These are phyloP conservation scores for Amphipoea oculea DNA, from an alignment of 2,888 invertebrate species.

Conservation along the genomic window DNA sequence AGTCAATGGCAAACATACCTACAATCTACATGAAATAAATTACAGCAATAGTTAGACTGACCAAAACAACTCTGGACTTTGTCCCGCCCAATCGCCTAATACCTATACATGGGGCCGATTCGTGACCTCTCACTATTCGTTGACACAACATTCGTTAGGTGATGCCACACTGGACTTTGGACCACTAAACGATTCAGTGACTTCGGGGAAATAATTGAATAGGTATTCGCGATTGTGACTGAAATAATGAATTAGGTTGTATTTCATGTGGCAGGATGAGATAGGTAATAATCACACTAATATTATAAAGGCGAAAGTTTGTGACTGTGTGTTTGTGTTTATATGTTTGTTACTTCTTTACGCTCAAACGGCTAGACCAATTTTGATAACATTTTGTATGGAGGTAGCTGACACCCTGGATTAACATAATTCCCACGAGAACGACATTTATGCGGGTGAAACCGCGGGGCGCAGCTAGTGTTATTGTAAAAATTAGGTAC, in stretches of 20 bases:
- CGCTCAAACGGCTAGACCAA: too few species aligned
- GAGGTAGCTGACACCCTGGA: too few species aligned
- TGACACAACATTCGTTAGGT: constrained; percentile 34
- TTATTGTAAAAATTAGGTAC: too few species aligned
- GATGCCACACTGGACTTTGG: constrained; percentile 38
- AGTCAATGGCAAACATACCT: constrained; percentile 29
- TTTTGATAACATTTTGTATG: too few species aligned
- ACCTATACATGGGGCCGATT: constrained; percentile 7
- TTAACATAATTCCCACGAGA: too few species aligned
- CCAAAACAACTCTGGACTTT: constrained; percentile 50
- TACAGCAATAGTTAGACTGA: constrained; percentile 3
- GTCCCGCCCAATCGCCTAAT: constrained; percentile 48
- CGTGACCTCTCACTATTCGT: constrained; percentile 41
- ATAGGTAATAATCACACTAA: background rate
- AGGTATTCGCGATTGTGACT: constrained; percentile 20
- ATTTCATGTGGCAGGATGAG: constrained; percentile 5
- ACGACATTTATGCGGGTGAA: too few species aligned
- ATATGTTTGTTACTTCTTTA: too few species aligned
- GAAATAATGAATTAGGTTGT: background rate
- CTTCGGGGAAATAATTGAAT: constrained; percentile 19
- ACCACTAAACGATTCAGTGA: constrained; percentile 26
- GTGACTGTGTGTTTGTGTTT: too few species aligned
- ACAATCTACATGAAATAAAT: constrained; percentile 28
- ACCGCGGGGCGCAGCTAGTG: too few species aligned
- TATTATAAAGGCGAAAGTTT: too few species aligned